These are phyloP conservation scores for Tenualosa ilisha DNA, from an alignment of 2,797 vertebrate genomes.

Conservation along the genomic window DNA sequence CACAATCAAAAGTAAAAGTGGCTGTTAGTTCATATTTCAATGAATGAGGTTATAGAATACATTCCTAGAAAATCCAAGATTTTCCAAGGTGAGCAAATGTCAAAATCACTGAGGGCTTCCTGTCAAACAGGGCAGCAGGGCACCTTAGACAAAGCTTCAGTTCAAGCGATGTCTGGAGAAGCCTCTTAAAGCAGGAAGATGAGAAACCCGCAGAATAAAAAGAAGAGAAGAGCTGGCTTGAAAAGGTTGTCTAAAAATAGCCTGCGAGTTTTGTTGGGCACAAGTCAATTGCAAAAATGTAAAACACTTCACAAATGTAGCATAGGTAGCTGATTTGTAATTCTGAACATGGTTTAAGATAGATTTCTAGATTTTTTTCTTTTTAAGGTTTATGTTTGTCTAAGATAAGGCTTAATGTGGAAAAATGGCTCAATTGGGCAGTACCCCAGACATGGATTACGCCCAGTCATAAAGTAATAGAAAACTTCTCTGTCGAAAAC, in stretches of 20 bases:
- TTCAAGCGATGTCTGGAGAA: background rate
- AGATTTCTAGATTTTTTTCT: too few species aligned
- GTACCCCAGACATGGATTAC: too few species aligned
- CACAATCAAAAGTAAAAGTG: background rate
- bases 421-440: too few species aligned
- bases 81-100: background rate
- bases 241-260: background rate
- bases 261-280: background rate
- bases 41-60: too few species aligned
- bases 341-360: background rate
- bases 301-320: background rate
- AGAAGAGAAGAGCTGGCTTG: background rate
- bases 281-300: background rate
- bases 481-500: too few species aligned
- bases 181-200: background rate
- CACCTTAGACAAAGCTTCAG: background rate
- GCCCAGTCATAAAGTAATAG: too few species aligned
- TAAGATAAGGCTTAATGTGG: too few species aligned
- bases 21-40: too few species aligned
- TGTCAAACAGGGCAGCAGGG: background rate
- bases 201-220: background rate
- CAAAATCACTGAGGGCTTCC: background rate
- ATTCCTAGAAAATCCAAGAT: too few species aligned
- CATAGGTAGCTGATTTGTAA: background rate
- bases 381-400: too few species aligned